Evolutionary conservation across 2,888 invertebrate species (phyloP).

Genomic region (Diploptera punctata): DNA sequence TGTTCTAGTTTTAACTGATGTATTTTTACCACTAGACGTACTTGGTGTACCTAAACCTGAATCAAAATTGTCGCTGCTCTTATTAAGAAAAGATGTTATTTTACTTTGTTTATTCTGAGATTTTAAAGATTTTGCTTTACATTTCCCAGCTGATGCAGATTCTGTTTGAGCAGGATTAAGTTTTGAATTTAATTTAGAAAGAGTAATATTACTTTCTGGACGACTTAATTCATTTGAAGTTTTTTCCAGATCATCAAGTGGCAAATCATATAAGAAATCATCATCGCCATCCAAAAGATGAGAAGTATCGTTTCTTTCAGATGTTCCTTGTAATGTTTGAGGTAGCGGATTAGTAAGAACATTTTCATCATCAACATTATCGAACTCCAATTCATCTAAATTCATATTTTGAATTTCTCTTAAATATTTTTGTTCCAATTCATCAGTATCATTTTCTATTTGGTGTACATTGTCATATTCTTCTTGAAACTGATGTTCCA

Average conservation of each 20-base stretch:
- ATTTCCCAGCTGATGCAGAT: background rate
- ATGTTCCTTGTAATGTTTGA: background rate
- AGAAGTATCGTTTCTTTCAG: background rate
- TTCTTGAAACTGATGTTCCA: background rate
- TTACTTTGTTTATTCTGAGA: too few species aligned
- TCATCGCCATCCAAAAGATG: background rate
- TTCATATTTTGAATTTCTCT: background rate
- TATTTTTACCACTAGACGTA: too few species aligned
- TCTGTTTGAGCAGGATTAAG: background rate
- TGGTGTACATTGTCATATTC: too few species aligned
- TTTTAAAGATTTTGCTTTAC: background rate
- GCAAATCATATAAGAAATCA: background rate
- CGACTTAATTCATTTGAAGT: too few species aligned
- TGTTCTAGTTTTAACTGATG: too few species aligned
- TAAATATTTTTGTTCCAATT: background rate
- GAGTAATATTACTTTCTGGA: too few species aligned
- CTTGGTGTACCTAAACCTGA: too few species aligned
- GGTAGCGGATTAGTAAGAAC: background rate
- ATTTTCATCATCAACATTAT: background rate
- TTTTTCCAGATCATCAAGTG: background rate
- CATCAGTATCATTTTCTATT: background rate
- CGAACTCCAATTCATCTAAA: background rate
- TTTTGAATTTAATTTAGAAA: too few species aligned
- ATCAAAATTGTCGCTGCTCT: background rate
- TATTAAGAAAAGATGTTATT: conserved; percentile 2